Conservation (phyloP, 2,113 vertebrate genomes). For the Thamnophis sirtalis region DNA sequence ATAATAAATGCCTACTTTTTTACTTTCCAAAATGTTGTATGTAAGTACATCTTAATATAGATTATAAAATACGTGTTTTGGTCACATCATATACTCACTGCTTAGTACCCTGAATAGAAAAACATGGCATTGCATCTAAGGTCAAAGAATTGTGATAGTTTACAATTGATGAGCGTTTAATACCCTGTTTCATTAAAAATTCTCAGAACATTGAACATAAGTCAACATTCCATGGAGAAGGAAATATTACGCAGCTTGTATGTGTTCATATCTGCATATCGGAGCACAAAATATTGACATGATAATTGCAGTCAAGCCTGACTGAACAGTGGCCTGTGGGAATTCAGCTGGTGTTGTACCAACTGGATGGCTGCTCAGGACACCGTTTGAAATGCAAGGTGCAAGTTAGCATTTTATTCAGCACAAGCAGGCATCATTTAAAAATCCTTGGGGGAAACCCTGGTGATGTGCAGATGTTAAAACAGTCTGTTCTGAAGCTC, state of each 20-base stretch:
- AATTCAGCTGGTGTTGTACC: slow-evolving; percentile 85
- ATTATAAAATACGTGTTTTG: not conserved
- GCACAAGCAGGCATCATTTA: slow-evolving; percentile 89
- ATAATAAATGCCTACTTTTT: slow-evolving; percentile 19
- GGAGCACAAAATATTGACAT: slow-evolving; percentile 92
- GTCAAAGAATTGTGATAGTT: slow-evolving; percentile 67
- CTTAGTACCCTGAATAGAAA: slow-evolving; percentile 34
- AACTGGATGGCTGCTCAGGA: slow-evolving; percentile 93
- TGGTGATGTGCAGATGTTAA: slow-evolving; percentile 83
- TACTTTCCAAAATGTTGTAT: slow-evolving; percentile 3
- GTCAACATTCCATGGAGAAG: slow-evolving; percentile 79
- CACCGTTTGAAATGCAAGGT: slow-evolving; percentile 87
- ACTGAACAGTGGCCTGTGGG: slow-evolving; percentile 82
- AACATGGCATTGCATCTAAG: slow-evolving; percentile 47
- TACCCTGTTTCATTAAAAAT: slow-evolving; percentile 75
- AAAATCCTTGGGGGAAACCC: slow-evolving; percentile 79
- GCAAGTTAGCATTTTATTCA: slow-evolving; percentile 86
- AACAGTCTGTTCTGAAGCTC: slow-evolving; percentile 79
- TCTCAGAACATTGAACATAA: slow-evolving; percentile 73
- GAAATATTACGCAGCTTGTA: slow-evolving; percentile 78
- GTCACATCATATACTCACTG: slow-evolving; percentile 24
- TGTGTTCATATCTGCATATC: slow-evolving; percentile 85
- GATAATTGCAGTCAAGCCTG: slow-evolving; percentile 94
- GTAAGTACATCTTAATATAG: not conserved
- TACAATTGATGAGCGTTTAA: slow-evolving; percentile 70